A percentile compares a stretch with the other conserved stretches of the same genome.
Evolutionary conservation across 2,797 vertebrate genomes (phyloP).

Genomic region (Ctenosaura bakeri): DNA sequence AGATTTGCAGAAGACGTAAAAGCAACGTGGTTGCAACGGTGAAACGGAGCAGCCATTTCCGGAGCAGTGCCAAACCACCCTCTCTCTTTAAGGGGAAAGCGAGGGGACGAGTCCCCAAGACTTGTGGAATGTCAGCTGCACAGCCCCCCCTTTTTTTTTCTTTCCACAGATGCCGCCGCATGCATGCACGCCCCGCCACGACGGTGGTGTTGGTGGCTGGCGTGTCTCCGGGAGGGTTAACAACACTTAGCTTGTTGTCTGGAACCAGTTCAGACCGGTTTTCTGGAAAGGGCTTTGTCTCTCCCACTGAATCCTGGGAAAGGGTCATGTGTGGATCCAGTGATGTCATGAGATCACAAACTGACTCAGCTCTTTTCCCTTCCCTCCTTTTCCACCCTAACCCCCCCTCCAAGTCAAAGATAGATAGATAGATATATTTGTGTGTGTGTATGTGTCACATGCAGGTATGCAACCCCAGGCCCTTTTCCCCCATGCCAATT

Average conservation of each 20-base stretch:
- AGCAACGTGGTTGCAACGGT: not conserved
- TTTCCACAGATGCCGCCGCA: not conserved
- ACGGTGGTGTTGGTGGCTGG: slow-evolving; percentile 38
- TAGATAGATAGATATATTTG: slow-evolving; percentile 24
- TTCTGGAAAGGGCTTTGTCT: slow-evolving; percentile 90
- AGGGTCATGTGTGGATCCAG: slow-evolving; percentile 87
- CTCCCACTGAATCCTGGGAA: slow-evolving; percentile 89
- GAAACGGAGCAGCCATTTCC: not conserved
- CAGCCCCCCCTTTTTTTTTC: no score
- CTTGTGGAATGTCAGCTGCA: slow-evolving; percentile 11
- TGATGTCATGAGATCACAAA: slow-evolving; percentile 88
- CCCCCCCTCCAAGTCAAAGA: no score
- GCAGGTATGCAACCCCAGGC: slow-evolving; percentile 64
- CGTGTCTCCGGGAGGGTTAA: slow-evolving; percentile 85
- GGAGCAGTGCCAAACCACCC: not conserved
- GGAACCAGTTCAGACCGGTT: slow-evolving; percentile 91
- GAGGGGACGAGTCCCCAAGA: not conserved
- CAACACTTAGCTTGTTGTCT: slow-evolving; percentile 85
- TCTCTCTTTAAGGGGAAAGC: not conserved
- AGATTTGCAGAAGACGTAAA: no score
- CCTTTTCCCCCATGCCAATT: not conserved
- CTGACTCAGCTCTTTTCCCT: slow-evolving; percentile 81
- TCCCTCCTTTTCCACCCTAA: no score
- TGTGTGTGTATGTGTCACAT: slow-evolving; percentile 3
- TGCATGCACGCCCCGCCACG: slow-evolving; percentile 6